Evolutionary conservation across 2,888 invertebrate genomes (phyloP).

Genomic region (Anthophora plumipes): DNA sequence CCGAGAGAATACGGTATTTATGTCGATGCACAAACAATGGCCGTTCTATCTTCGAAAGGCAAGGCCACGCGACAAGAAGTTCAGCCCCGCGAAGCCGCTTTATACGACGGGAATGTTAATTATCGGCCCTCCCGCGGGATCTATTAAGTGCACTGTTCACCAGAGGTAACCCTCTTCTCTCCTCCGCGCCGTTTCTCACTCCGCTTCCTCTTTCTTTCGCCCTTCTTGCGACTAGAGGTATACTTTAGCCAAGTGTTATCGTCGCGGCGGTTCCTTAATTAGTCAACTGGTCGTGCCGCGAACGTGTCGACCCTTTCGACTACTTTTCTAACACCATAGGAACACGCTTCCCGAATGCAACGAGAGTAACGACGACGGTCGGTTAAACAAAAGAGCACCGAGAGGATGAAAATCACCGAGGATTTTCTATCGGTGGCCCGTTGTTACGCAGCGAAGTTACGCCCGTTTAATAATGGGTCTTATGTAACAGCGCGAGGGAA

Average conservation of each 20-base stretch:
- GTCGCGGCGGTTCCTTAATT: slow-evolving; percentile 49
- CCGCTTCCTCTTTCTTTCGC: slow-evolving; percentile 4
- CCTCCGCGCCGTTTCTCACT: not conserved
- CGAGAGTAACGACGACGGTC: not conserved
- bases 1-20: slow-evolving; percentile 62
- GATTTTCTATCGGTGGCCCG: slow-evolving; percentile 4
- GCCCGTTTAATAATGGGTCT: slow-evolving; percentile 42
- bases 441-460: slow-evolving; percentile 6
- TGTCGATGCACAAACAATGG: slow-evolving; percentile 63
- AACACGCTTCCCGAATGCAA: slow-evolving; percentile 22
- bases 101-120: slow-evolving; percentile 68
- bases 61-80: slow-evolving; percentile 66
- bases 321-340: slow-evolving; percentile 45
- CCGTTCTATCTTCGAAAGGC: slow-evolving; percentile 55
- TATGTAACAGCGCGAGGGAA: slow-evolving; percentile 30
- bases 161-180: not conserved
- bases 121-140: slow-evolving; percentile 64
- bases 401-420: slow-evolving; percentile 15
- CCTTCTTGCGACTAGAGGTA: not conserved
- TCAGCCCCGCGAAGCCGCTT: slow-evolving; percentile 48
- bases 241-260: slow-evolving; percentile 30
- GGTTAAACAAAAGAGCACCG: slow-evolving; percentile 15
- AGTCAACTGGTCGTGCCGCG: slow-evolving; percentile 47
- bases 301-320: slow-evolving; percentile 26
- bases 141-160: slow-evolving; percentile 64